These are phyloP conservation scores for Cyprinus carpio DNA, from an alignment of 2,113 vertebrate genomes.

Conservation along the genomic window DNA sequence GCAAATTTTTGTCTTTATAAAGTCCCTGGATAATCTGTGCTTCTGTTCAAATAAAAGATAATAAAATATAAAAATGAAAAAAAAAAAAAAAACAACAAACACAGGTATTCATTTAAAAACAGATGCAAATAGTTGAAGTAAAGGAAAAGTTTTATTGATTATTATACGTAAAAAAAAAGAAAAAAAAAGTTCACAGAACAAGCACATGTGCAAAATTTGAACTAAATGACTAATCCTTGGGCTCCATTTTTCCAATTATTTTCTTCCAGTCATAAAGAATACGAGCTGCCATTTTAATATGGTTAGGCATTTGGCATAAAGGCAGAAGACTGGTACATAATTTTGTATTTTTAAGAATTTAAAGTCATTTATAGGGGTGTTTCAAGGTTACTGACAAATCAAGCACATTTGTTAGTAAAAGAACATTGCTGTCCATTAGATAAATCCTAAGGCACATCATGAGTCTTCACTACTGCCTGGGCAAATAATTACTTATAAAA, in stretches of 20 bases:
- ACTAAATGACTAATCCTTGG: neutral
- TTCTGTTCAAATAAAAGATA: neutral
- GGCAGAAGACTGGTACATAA: neutral
- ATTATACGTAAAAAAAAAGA: neutral
- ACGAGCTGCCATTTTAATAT: neutral
- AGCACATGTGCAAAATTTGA: neutral
- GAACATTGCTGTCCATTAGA: slow-evolving; percentile 2
- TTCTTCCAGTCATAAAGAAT: neutral
- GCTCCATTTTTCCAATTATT: neutral
- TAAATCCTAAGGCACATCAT: slow-evolving; percentile 19
- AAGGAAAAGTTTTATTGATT: neutral
- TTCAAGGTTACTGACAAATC: slow-evolving; percentile 8
- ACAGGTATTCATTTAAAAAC: neutral
- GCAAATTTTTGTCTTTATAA: neutral
- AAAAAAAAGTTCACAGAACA: neutral
- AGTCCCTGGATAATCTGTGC: neutral
- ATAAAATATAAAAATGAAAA: neutral
- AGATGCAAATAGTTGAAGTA: neutral
- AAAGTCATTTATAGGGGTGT: neutral
- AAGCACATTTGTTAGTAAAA: neutral
- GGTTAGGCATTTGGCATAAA: neutral
- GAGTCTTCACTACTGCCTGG: slow-evolving; percentile 12
- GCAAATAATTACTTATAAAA: neutral
- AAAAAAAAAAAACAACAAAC: neutral
- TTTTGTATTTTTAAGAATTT: neutral